These are phyloP conservation scores for Chrysocyon brachyurus DNA, from an alignment of 2,797 vertebrate species.

Conservation along the genomic window DNA sequence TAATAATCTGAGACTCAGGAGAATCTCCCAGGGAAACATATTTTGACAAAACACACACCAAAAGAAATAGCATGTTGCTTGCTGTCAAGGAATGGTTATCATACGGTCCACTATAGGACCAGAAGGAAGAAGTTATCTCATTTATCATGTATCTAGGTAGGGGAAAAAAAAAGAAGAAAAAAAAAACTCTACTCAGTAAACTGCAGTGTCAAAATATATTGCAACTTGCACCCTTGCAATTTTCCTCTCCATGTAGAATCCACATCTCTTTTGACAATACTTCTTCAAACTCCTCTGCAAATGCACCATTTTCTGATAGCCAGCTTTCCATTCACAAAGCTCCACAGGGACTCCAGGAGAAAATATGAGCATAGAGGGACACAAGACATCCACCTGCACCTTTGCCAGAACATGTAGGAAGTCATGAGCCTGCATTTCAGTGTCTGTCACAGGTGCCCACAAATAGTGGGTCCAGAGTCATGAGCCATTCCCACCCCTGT, in stretches of 20 bases:
- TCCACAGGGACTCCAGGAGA: neutral
- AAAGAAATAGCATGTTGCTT: conserved; percentile 70
- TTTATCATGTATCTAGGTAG: conserved; percentile 54
- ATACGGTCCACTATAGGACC: neutral
- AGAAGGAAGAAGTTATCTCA: conserved; percentile 54
- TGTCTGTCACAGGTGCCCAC: neutral
- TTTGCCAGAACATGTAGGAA: neutral
- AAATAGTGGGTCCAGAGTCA: neutral
- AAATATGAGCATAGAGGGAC: neutral
- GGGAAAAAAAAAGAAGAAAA: accelerated
- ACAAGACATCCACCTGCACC: neutral
- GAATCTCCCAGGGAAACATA: conserved; percentile 68
- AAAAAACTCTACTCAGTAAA: conserved; percentile 51
- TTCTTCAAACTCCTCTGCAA: neutral
- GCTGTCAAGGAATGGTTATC: conserved; percentile 69
- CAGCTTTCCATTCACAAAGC: neutral
- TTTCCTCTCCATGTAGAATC: neutral
- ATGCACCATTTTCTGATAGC: neutral
- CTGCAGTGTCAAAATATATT: conserved; percentile 59
- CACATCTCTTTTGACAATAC: conserved; percentile 1
- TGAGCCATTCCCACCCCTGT: neutral
- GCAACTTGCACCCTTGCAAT: conserved; percentile 33
- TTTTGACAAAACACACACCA: conserved; percentile 65
- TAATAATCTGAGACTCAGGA: conserved; percentile 68
- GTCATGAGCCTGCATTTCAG: neutral